phyloP scores from a whole-genome alignment of 1,140 invertebrate species.

The Lordiphosa collinella region DNA sequence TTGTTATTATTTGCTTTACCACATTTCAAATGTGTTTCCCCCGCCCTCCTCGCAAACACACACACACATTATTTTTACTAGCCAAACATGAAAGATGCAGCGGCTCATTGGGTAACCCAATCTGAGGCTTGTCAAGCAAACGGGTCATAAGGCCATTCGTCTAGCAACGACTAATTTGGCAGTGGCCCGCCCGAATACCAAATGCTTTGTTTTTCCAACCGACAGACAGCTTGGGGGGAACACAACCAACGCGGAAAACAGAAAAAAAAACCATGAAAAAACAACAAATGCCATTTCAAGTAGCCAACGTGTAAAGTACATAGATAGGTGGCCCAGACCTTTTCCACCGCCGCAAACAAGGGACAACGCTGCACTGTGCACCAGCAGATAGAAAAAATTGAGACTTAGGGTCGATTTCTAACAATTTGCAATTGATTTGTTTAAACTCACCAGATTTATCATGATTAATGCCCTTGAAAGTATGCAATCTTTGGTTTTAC shows the following conservation, averaged over 20 bases:
- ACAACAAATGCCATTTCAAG: constrained; percentile 76
- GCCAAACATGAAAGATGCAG: constrained; percentile 48
- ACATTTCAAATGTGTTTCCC: constrained; percentile 52
- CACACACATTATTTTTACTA: constrained; percentile 15
- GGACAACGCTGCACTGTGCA: constrained; percentile 34
- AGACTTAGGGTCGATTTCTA: no score
- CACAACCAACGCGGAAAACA: constrained; percentile 16
- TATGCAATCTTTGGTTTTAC: no score
- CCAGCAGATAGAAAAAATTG: neutral
- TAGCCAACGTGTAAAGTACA: constrained; percentile 70
- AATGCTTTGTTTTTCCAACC: constrained; percentile 57
- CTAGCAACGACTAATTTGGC: constrained; percentile 66
- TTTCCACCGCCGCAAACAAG: constrained; percentile 42
- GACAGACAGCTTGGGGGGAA: constrained; percentile 27
- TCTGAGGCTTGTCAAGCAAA: constrained; percentile 63
- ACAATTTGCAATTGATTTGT: no score
- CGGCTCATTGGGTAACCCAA: constrained; percentile 58
- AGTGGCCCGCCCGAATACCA: constrained; percentile 12
- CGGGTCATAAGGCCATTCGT: constrained; percentile 59
- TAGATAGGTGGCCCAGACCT: constrained; percentile 64
- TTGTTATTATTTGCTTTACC: constrained; percentile 71
- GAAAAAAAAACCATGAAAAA: constrained; percentile 42
- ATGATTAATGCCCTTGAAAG: no score
- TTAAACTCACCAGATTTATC: no score
- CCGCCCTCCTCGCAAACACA: neutral